Conservation (phyloP, 2,113 vertebrate genomes). For the Mustela nigripes region DNA sequence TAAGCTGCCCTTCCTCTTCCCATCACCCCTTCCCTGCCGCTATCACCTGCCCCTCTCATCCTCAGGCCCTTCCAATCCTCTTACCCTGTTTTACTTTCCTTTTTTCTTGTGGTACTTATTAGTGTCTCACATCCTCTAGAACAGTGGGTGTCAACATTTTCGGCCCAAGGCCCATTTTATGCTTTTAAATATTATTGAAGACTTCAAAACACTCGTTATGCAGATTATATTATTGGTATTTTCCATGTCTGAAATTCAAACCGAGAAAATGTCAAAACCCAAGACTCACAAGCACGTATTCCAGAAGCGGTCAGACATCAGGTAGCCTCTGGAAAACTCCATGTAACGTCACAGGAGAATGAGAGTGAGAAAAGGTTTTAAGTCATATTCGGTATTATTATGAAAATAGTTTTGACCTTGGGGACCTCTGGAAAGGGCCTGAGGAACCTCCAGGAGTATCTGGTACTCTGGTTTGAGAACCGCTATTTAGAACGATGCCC, state of each 20-base stretch:
- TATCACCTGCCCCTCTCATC: not conserved
- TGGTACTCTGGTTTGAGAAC: not conserved
- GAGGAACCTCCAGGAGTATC: not conserved
- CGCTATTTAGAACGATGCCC: not conserved
- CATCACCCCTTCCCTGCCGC: not conserved
- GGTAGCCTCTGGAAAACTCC: not conserved
- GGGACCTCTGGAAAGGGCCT: not conserved
- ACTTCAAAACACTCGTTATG: not conserved
- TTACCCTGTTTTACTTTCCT: not conserved
- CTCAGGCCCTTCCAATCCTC: not conserved
- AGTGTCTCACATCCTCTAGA: not conserved
- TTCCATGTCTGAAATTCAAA: conserved; percentile 42
- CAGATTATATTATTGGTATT: not conserved
- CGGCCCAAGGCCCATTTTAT: not conserved
- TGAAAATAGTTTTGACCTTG: not conserved
- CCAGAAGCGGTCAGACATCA: not conserved
- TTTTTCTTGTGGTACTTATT: not conserved
- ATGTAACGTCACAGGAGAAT: not conserved
- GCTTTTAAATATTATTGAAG: conserved; percentile 46
- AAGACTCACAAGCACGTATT: not conserved
- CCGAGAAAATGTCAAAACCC: not conserved
- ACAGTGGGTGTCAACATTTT: not conserved
- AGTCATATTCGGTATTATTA: not conserved
- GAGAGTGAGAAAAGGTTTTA: not conserved
- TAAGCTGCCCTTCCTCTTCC: not conserved